phyloP scores from a whole-genome alignment of 2,113 vertebrate genomes.

The Microcebus griseorufus region DNA sequence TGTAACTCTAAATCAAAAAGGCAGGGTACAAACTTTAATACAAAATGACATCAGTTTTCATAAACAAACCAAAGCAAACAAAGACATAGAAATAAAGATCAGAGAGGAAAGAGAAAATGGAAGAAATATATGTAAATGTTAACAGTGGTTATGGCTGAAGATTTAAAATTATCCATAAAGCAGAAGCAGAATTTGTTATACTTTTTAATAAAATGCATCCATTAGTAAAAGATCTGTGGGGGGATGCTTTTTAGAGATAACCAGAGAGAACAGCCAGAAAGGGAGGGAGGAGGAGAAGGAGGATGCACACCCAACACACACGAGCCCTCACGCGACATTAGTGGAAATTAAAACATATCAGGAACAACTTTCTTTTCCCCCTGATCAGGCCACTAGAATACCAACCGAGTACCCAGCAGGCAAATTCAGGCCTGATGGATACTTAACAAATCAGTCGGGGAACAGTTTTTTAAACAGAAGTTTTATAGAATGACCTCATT shows the following conservation, averaged over 20 bases:
- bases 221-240: neutral
- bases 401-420: neutral
- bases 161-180: neutral
- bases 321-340: neutral
- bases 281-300: neutral
- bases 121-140: neutral
- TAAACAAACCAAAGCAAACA: neutral
- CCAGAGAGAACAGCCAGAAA: neutral
- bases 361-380: neutral
- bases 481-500: slow-evolving; percentile 60
- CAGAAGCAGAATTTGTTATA: slow-evolving; percentile 13
- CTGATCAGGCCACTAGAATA: neutral
- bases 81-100: neutral
- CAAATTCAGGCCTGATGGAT: neutral
- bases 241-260: neutral
- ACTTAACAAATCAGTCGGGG: slow-evolving; percentile 6
- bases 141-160: neutral
- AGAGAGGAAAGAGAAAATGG: neutral
- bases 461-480: slow-evolving; percentile 57
- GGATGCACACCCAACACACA: neutral
- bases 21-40: neutral
- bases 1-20: neutral
- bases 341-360: neutral
- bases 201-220: slow-evolving; percentile 18
- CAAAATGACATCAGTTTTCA: neutral